Percentiles rank a stretch among this genome's conserved stretches.
Evolutionary conservation across 2,888 invertebrate genomes (phyloP).

Genomic region (Cheiracanthium punctorium): DNA sequence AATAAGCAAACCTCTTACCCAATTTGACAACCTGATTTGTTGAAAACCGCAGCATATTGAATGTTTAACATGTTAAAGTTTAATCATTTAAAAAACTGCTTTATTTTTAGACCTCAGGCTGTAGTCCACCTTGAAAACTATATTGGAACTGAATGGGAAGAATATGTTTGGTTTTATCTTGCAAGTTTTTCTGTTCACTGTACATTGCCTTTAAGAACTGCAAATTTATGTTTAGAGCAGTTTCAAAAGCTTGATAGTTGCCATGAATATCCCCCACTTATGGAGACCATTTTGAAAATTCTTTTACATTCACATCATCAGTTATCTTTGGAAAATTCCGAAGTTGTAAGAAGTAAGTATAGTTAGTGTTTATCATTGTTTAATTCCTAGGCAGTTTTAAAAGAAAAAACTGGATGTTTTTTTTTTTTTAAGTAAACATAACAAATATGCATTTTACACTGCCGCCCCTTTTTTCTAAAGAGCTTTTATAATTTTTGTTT

Average conservation of each 20-base stretch:
- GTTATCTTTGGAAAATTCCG: conserved; percentile 72
- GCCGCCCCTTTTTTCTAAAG: no score
- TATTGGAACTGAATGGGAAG: conserved; percentile 75
- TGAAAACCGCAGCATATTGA: no score
- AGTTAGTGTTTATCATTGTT: no score
- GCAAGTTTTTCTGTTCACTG: conserved; percentile 76
- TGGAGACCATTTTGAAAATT: conserved; percentile 74
- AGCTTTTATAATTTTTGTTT: no score
- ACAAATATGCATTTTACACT: no score
- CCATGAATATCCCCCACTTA: conserved; percentile 51
- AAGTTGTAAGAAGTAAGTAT: conserved; percentile 27
- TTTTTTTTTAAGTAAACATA: no score
- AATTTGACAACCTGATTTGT: no score
- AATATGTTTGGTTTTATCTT: conserved; percentile 76
- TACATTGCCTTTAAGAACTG: conserved; percentile 78
- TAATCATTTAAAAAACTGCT: neutral
- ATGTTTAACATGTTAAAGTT: no score
- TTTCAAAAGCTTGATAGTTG: conserved; percentile 7
- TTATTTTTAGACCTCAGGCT: conserved; percentile 70
- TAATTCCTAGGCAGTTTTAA: no score
- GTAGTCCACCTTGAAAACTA: conserved; percentile 74
- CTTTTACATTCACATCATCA: conserved; percentile 73
- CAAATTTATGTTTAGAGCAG: conserved; percentile 14
- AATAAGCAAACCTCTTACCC: no score
- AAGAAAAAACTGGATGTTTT: no score